Percentiles rank a stretch among this genome's conserved stretches.
Conservation (phyloP, 2,888 invertebrate species). For the Brachylomia viminalis region DNA sequence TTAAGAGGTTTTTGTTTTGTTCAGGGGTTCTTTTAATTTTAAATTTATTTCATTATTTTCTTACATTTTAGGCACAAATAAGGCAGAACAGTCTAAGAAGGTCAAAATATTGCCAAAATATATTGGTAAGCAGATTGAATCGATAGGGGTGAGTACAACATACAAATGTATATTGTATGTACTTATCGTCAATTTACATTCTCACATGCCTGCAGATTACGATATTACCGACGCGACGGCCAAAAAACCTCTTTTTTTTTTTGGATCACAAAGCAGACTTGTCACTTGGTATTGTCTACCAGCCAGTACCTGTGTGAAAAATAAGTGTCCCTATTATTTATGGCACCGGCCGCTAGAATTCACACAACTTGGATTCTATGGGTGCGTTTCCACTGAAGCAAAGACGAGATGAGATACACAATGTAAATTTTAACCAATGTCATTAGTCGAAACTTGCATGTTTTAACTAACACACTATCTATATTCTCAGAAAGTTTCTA, state of each 20-base stretch:
- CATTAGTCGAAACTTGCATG: not conserved
- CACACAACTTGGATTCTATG: not conserved
- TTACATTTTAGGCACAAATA: slow-evolving; percentile 54
- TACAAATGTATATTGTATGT: not conserved
- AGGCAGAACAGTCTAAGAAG: slow-evolving; percentile 61
- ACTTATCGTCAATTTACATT: too few relatives aligned
- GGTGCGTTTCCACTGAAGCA: not conserved
- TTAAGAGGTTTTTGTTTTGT: too few relatives aligned
- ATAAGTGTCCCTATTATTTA: not conserved
- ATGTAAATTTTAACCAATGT: not conserved
- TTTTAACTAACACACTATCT: not conserved
- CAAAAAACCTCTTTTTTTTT: not conserved
- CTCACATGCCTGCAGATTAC: too few relatives aligned
- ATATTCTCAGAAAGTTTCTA: slow-evolving; percentile 33
- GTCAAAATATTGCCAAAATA: slow-evolving; percentile 54
- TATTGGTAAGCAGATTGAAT: slow-evolving; percentile 19
- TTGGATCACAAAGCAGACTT: not conserved
- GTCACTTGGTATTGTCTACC: not conserved
- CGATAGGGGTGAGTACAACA: slow-evolving; percentile 35
- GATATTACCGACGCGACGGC: not conserved
- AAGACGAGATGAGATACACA: not conserved
- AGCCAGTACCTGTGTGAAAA: not conserved
- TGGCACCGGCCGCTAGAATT: not conserved
- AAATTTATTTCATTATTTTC: not conserved
- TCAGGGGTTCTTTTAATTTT: too few relatives aligned